These are phyloP conservation scores for Ormyrus nitidulus DNA, from an alignment of 2,888 invertebrate species.

Conservation along the genomic window DNA sequence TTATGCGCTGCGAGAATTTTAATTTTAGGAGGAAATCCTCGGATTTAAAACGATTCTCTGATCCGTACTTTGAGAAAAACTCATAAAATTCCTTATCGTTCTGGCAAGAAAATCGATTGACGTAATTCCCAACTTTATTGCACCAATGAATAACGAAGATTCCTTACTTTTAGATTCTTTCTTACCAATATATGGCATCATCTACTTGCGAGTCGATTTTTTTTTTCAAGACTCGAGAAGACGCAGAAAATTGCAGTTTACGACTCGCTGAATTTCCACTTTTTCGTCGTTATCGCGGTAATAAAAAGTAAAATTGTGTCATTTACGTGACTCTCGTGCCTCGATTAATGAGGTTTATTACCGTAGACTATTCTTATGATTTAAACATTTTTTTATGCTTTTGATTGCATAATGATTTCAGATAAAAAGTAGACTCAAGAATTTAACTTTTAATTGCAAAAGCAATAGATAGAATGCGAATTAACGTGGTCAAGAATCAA, in stretches of 20 bases:
- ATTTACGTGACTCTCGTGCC: too few relatives aligned
- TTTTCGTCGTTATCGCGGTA: too few relatives aligned
- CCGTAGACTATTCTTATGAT: background rate
- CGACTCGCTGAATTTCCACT: too few relatives aligned
- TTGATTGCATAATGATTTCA: too few relatives aligned
- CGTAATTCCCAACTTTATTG: conserved; percentile 16
- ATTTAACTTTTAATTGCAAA: too few relatives aligned
- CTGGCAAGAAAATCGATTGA: conserved; percentile 21
- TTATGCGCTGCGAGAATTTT: background rate
- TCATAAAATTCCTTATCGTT: conserved; percentile 7
- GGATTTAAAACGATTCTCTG: background rate
- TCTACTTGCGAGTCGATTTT: background rate
- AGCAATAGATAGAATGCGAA: too few relatives aligned
- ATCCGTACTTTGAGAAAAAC: background rate
- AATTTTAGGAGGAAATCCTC: background rate
- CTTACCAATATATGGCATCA: conserved; percentile 8
- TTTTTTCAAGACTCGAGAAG: background rate
- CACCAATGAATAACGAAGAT: conserved; percentile 4
- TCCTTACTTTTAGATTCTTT: background rate
- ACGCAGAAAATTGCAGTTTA: background rate
- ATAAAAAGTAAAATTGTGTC: too few relatives aligned
- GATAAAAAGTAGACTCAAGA: too few relatives aligned
- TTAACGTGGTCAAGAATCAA: too few relatives aligned
- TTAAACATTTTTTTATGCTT: background rate
- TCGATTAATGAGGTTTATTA: too few relatives aligned